Evolutionary conservation across 1,140 invertebrate species (phyloP), one percentile per base, ranked within the genome.

Genomic region (Saccostrea glomerata): DNA sequence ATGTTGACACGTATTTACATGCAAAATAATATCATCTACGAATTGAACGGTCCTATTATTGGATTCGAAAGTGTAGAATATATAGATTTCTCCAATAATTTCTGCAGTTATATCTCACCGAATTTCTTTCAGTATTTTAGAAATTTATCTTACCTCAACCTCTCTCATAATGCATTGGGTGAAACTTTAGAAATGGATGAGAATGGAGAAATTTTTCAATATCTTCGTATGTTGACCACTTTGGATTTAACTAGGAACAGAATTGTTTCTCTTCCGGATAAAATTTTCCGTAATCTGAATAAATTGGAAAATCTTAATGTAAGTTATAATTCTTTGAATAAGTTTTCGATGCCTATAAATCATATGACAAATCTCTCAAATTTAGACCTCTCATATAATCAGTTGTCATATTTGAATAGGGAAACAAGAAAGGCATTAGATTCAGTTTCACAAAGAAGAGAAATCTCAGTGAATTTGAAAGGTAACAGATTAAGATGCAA

Each of bases 371-470:
- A 54, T 12, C 54, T 84, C 9, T 17, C 9, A 17, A n/a, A 13
- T 54, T 36, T 84, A 15, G 82, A 84, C 40, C 54, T 84, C 40
- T 84, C 82, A 20, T 7, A 84, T 55, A 84, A 84, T 20, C 82
- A 84, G 54, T 55, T 84, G 0, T 25, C 40, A 23, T 47, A 11
- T 40, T 84, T 84, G 17, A 12, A 84, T 20, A 9, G 11, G n/a
- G 20, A 54, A 55, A 84, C 82, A 20, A 47, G 40, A 56, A 47
- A 11, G 6, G 54, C 54, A 20, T 13, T 84, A 13, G 82, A 84
- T 56, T 55, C 17, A 2, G 2, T 84, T 15, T 84, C 82, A 11
- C n/a, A n/a, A 84, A 13, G 54, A 2, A 77, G 12, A 25, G 6
- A 23, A 54, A n/a, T 84, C 13, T 9, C 6, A 0, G 47, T 84